A percentile compares a stretch with the other conserved stretches of the same genome.
Conservation (phyloP, 2,797 vertebrate species). For the Echiichthys vipera region DNA sequence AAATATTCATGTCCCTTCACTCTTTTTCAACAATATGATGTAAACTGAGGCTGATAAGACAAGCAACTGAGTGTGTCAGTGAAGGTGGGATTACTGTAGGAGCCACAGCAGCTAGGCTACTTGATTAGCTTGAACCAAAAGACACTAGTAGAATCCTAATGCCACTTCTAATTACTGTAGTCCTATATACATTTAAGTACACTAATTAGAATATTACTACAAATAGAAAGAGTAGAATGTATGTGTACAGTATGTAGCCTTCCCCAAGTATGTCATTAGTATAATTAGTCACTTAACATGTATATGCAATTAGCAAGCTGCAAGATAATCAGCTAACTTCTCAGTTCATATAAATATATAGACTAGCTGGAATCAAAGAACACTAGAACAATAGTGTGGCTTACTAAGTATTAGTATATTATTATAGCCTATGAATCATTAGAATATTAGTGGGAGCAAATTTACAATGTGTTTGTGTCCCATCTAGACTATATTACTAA, state of each 20-base stretch:
- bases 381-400: not conserved
- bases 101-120: not conserved
- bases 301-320: constrained; percentile 10
- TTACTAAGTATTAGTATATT: not conserved
- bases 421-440: too few relatives aligned
- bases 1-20: constrained; percentile 82
- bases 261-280: not conserved
- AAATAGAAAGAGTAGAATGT: not conserved
- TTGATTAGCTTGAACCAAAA: constrained; percentile 21
- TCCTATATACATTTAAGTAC: not conserved
- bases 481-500: not conserved
- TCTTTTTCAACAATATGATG: constrained; percentile 71
- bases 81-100: constrained; percentile 31
- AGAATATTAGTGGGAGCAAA: not conserved
- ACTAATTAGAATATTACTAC: not conserved
- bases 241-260: not conserved
- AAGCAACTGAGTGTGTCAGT: constrained; percentile 35
- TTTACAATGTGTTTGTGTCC: not conserved
- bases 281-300: not conserved
- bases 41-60: constrained; percentile 62
- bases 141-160: not conserved
- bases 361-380: not conserved
- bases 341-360: not conserved
- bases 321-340: constrained; percentile 1
- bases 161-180: constrained; percentile 2